These are phyloP conservation scores for Caenorhabditis parvicauda DNA, from an alignment of 2,888 invertebrate species.

Conservation along the genomic window DNA sequence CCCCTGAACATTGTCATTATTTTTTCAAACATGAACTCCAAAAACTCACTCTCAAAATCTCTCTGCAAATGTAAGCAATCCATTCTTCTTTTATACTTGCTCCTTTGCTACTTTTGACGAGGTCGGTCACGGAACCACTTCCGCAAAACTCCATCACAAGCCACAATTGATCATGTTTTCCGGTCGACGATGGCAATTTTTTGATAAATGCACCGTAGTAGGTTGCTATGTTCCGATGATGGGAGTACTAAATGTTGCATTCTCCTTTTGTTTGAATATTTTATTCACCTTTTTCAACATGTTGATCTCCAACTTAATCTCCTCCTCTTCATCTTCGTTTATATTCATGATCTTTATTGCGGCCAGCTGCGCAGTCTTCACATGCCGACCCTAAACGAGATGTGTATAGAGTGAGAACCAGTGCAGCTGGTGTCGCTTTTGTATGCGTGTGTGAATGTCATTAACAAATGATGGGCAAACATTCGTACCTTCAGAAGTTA, in stretches of 20 bases:
- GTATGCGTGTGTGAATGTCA: too few species aligned
- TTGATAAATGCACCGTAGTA: constrained; percentile 99
- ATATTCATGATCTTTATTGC: constrained; percentile 99
- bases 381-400: constrained; percentile 81
- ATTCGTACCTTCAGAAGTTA: too few species aligned
- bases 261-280: neutral
- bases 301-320: constrained; percentile 99
- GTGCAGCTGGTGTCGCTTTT: too few species aligned
- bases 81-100: constrained; percentile 98
- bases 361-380: constrained; percentile 97
- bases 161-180: constrained; percentile 99
- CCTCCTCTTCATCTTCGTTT: constrained; percentile 99
- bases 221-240: constrained; percentile 98
- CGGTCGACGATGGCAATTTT: constrained; percentile 76
- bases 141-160: constrained; percentile 98
- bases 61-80: constrained; percentile 97
- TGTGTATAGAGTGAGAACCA: too few species aligned
- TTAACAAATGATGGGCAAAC: too few species aligned
- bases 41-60: constrained; percentile 70
- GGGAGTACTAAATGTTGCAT: constrained; percentile 76
- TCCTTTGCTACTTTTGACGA: constrained; percentile 98
- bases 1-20: constrained; percentile 72
- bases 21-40: neutral
- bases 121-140: constrained; percentile 95
- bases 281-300: constrained; percentile 81